Base-by-base conservation (phyloP, 2,888 invertebrate species). In the Drosophila rellima region DNA sequence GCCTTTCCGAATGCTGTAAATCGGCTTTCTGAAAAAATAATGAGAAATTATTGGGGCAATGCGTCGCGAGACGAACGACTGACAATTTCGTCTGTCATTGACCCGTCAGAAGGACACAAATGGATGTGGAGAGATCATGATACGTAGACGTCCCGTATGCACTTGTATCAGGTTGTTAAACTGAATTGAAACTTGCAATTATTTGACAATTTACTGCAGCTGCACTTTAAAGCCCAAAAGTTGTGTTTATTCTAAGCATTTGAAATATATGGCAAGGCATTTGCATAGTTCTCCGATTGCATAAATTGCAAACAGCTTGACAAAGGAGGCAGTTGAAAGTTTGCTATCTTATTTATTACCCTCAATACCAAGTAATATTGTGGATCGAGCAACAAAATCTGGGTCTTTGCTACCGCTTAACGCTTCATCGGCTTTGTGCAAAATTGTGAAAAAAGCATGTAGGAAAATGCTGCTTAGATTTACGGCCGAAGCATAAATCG, bases 21-120 rank as follows among this genome's bases (percentile, higher is more conserved):
- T 74, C 74, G 59, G 66, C 57, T 56, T 56, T 20, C 67, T 77
- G 63, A 78, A 74, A 74, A 74, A 77, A 63, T 78, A 78, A 74
- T 74, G 78, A 78, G 73, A 74, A 74, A 78, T 63, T 72, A 74
- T 74, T 78, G 78, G 59, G 67, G 74, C 74, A 74, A 45, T 74
- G 78, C 73, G 67, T 31, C 67, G 63, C n/a, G 42, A 60, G 52
- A 20, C 20, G 26, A 47, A 33, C 17, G 23, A 35, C 2, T 39
- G 31, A 1, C 31, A 18, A 20, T n/a, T 29, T 42, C 10, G 4
- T 5, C 13, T 6, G 8, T 51, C 33, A 3, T 23, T 35, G 40
- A 6, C 4, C 17, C 39, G 10, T 71, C 39, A 31, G 8, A 15
- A 11, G 8, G 33, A 54, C 31, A 17, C 17, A 18, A 47, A 39